Base-by-base conservation (phyloP, 2,113 vertebrate genomes). In the Clarias batrachus region DNA sequence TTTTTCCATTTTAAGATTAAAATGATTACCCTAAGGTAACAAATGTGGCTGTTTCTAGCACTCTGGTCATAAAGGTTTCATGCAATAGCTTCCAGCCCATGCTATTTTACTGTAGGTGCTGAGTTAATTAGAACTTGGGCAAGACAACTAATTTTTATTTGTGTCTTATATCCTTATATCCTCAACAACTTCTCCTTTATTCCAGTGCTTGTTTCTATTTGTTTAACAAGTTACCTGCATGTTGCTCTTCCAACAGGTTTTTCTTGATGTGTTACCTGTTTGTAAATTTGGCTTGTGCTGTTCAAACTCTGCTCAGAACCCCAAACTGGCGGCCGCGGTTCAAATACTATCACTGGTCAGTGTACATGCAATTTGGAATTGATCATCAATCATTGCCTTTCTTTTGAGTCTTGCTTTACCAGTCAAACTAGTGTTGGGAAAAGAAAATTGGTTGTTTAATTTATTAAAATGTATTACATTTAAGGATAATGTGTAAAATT, bases 201-300 rank as follows among this genome's bases (percentile, higher is more conserved):
- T 70, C 16, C 57, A 37, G 27, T 25, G 23, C 4, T 3, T n/a
- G 11, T 12, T 52, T 71, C 62, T 54, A 23, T 63, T 81, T 48
- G 48, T 17, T 59, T 27, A 56, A 70, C 33, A 56, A 16, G 23
- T 66, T 2, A 11, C 2, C n/a, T 12, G 25, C 10, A 33, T 62
- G 56, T 62, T 88, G 27, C 63, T 85, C 86, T 85, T 89, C 57
- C 87, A 57, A 62, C 93, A 99, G 98, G 98, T 99, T 99, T 94
- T 99, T 99, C 92, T 89, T 99, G 94, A 99, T 99, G 98, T 99
- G 98, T 87, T 99, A 99, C 92, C 95, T 99, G 83, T 99, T 99
- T 89, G 98, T 99, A 87, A 99, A 99, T 91, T 93, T 99, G 68
- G 98, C 98, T 0, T 99, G 98, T 91, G 98, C 98, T 0, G 97